These are phyloP conservation scores for Synodontis membranacea DNA, from an alignment of 2,113 vertebrate species.

Conservation along the genomic window DNA sequence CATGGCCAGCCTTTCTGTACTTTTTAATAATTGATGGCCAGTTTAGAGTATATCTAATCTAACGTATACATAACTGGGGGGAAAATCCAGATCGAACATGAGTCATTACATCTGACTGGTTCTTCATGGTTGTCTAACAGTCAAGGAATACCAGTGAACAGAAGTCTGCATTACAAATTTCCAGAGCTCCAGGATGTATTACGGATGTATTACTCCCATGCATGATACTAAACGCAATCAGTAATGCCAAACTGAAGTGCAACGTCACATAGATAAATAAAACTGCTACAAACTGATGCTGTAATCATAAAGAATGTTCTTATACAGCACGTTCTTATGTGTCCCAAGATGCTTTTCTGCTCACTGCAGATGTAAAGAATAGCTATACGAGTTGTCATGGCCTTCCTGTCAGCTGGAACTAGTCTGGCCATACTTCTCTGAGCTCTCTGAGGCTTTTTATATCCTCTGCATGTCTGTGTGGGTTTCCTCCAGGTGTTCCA, in stretches of 20 bases:
- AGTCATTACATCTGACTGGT: not conserved
- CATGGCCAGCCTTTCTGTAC: not conserved
- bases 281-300: not conserved
- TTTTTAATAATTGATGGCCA: not conserved
- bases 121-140: not conserved
- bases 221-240: not conserved
- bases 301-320: not conserved
- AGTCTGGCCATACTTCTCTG: not conserved
- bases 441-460: too few species aligned
- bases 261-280: not conserved
- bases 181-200: not conserved
- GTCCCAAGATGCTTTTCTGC: not conserved
- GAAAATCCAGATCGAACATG: not conserved
- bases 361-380: not conserved
- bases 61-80: not conserved
- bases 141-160: not conserved
- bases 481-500: too few species aligned
- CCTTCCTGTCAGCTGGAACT: not conserved
- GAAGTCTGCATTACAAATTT: not conserved
- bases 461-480: too few species aligned
- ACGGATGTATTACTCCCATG: not conserved
- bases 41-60: not conserved
- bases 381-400: not conserved
- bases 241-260: not conserved
- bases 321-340: too few species aligned